Evolutionary conservation across 2,888 invertebrate genomes (phyloP).

Genomic region (Galerucella nymphaeae): DNA sequence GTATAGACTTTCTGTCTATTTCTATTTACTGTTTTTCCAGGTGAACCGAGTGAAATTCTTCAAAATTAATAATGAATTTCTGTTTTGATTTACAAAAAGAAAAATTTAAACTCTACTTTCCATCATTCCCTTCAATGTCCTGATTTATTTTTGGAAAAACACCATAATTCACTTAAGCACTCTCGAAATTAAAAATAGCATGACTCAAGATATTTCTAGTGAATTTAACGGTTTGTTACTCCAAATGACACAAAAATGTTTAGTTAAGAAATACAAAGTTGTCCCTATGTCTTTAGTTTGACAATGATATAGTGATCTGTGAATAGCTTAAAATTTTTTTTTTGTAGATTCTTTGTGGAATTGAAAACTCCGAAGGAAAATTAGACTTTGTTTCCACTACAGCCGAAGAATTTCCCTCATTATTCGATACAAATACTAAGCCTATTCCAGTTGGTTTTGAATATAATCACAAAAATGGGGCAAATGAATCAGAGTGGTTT

Average conservation of each 20-base stretch:
- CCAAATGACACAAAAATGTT: conserved; percentile 13
- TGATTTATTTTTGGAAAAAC: conserved; percentile 17
- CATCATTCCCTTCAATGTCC: not conserved
- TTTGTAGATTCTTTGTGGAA: conserved; percentile 9
- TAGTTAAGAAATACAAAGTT: conserved; percentile 4
- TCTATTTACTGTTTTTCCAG: no score
- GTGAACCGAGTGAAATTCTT: not conserved
- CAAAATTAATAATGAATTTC: not conserved
- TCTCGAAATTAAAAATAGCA: not conserved
- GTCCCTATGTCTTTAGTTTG: not conserved
- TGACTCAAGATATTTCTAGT: not conserved
- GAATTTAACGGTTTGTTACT: conserved; percentile 10
- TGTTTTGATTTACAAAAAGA: not conserved
- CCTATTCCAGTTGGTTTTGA: not conserved
- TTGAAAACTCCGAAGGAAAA: not conserved
- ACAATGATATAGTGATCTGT: not conserved
- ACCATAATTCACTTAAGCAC: conserved; percentile 7
- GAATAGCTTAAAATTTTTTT: not conserved
- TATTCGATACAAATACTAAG: not conserved
- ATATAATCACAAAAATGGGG: not conserved
- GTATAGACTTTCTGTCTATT: no score
- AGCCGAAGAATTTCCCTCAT: not conserved
- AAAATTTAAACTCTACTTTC: not conserved
- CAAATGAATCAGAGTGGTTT: not conserved
- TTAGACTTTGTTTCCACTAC: not conserved